A percentile compares a stretch with the other conserved stretches of the same genome.
phyloP scores from a whole-genome alignment of 1,140 invertebrate genomes.

The Drosophila ambigua region DNA sequence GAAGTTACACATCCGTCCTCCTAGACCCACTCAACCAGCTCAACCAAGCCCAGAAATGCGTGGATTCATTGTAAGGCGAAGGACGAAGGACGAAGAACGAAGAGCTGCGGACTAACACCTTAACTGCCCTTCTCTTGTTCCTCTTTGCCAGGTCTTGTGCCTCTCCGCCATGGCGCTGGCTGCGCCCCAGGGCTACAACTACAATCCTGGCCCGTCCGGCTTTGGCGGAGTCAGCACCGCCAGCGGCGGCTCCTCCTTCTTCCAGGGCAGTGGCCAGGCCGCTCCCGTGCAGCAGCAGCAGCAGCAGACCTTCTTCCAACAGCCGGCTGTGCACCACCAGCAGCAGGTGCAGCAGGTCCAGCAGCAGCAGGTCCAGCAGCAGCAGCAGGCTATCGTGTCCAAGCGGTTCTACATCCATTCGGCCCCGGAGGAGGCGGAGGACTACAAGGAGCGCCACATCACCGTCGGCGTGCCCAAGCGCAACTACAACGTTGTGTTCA shows the following conservation, averaged over 20 bases:
- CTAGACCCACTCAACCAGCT: constrained; percentile 50
- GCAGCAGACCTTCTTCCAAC: constrained; percentile 65
- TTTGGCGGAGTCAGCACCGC: constrained; percentile 54
- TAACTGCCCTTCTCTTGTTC: not conserved
- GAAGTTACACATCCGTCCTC: constrained; percentile 44
- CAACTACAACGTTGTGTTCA: constrained; percentile 94
- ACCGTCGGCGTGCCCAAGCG: constrained; percentile 87
- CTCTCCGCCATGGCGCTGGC: constrained; percentile 74
- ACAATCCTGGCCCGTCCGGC: constrained; percentile 67
- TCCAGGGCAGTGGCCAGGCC: constrained; percentile 53
- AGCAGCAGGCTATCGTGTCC: constrained; percentile 85
- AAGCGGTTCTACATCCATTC: constrained; percentile 83
- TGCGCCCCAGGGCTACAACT: constrained; percentile 80
- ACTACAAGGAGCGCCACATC: constrained; percentile 83
- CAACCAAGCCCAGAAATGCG: constrained; percentile 79
- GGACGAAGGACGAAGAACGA: constrained; percentile 1
- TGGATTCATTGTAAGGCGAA: constrained; percentile 80
- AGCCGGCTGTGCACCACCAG: constrained; percentile 84
- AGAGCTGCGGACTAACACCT: constrained; percentile 13
- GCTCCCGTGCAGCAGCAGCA: constrained; percentile 35
- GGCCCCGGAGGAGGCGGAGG: constrained; percentile 78
- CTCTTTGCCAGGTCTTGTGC: constrained; percentile 63
- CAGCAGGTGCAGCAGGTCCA: constrained; percentile 46
- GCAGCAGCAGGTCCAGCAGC: constrained; percentile 54
- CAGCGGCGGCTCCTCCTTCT: constrained; percentile 52